A percentile compares a stretch with the other conserved stretches of the same genome.
phyloP scores from a whole-genome alignment of 2,888 invertebrate species.

The Alsophila aescularia region DNA sequence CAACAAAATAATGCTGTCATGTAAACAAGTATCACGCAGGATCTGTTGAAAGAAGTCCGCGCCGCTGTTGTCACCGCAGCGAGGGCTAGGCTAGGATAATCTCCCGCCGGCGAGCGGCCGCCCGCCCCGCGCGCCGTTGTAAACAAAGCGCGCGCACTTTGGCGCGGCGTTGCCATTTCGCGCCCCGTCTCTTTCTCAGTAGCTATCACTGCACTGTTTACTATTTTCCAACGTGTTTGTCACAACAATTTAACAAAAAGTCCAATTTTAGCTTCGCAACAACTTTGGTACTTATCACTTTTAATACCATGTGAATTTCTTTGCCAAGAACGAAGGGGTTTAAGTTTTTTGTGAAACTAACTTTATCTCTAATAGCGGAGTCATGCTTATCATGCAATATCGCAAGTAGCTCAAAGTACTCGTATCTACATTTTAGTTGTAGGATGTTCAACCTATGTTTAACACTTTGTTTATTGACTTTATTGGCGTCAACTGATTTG shows the following conservation, averaged over 20 bases:
- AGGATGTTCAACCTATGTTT: constrained; percentile 26
- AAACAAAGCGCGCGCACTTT: constrained; percentile 71
- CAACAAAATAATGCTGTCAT: too few relatives aligned
- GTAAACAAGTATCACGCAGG: too few relatives aligned
- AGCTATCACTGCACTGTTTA: constrained; percentile 60
- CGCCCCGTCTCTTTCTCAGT: constrained; percentile 43
- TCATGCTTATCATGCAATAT: too few relatives aligned
- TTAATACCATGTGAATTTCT: background rate
- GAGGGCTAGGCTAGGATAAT: too few relatives aligned
- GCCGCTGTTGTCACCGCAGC: constrained; percentile 49
- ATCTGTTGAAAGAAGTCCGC: background rate
- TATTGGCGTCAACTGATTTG: constrained; percentile 9
- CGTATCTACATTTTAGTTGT: constrained; percentile 28
- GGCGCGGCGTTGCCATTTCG: constrained; percentile 68
- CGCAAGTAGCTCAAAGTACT: constrained; percentile 23
- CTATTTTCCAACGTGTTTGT: constrained; percentile 39
- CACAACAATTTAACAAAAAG: constrained; percentile 7
- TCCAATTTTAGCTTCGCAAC: background rate
- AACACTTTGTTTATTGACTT: background rate
- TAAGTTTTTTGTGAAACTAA: constrained; percentile 12
- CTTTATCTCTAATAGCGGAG: constrained; percentile 8
- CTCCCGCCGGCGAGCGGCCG: too few relatives aligned
- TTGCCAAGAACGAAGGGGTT: constrained; percentile 12
- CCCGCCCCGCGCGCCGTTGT: constrained; percentile 48
- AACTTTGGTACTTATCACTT: background rate